Evolutionary conservation across 2,113 vertebrate species (phyloP).

Genomic region (Ariopsis seemanni): DNA sequence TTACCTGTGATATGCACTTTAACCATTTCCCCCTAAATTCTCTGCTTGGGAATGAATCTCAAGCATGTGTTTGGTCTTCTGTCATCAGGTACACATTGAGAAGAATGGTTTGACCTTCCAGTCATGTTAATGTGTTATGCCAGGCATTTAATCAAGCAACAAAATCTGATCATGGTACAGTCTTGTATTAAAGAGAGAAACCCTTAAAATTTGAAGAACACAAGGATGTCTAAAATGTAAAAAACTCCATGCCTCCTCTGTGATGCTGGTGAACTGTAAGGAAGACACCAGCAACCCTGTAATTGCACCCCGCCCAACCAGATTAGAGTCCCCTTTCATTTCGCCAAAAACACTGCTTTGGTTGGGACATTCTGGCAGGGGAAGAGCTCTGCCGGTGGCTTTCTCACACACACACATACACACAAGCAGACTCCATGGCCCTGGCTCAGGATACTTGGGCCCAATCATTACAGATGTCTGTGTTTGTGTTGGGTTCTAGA

Average conservation of each 20-base stretch:
- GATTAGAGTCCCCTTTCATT: slow-evolving; percentile 48
- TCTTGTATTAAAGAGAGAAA: background rate
- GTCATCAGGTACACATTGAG: background rate
- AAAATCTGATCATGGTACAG: background rate
- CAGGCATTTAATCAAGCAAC: background rate
- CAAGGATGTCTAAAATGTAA: background rate
- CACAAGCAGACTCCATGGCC: slow-evolving; percentile 30
- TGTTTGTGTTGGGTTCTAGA: slow-evolving; percentile 48
- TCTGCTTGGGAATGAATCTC: background rate
- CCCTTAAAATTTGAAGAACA: background rate
- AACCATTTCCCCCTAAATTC: background rate
- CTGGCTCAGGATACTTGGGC: slow-evolving; percentile 34
- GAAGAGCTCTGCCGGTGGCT: slow-evolving; percentile 28
- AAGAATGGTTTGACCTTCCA: background rate
- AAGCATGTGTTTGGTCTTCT: background rate
- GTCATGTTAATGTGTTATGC: background rate
- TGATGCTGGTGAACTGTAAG: slow-evolving; percentile 25
- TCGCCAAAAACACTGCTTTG: slow-evolving; percentile 51
- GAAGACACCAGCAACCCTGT: slow-evolving; percentile 42
- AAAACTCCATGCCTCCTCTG: slow-evolving; percentile 5
- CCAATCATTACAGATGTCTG: slow-evolving; percentile 51
- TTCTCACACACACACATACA: slow-evolving; percentile 26
- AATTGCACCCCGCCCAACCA: slow-evolving; percentile 46
- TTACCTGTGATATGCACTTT: too few relatives aligned
- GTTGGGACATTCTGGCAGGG: slow-evolving; percentile 37